Evolutionary conservation across 2,888 invertebrate genomes (phyloP).

Genomic region (Drosophila barbarae): DNA sequence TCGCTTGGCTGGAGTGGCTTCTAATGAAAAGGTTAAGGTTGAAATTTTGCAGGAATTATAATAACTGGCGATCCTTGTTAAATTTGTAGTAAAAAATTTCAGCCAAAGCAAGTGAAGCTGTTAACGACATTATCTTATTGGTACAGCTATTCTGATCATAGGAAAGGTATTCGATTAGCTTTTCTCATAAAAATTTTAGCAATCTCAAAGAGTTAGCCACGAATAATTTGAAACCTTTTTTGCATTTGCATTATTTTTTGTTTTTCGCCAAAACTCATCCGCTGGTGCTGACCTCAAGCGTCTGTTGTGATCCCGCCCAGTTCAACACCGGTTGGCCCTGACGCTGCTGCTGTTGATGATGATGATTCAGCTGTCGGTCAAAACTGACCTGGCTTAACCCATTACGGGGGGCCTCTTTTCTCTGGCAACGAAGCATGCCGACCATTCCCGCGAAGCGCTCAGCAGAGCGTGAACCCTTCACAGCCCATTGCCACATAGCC

Average conservation of each 20-base stretch:
- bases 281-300: not conserved
- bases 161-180: not conserved
- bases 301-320: conserved; percentile 3
- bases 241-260: not conserved
- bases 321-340: conserved; percentile 4
- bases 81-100: not conserved
- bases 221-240: not conserved
- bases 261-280: not conserved
- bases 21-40: conserved; percentile 32
- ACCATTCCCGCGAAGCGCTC: conserved; percentile 56
- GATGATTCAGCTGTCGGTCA: conserved; percentile 24
- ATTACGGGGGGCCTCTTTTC: conserved; percentile 13
- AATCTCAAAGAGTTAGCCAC: not conserved
- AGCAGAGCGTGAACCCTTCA: conserved; percentile 53
- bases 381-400: conserved; percentile 31
- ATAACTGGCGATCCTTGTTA: conserved; percentile 7
- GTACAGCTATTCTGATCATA: not conserved
- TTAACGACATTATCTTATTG: not conserved
- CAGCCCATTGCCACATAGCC: conserved; percentile 38
- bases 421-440: conserved; percentile 30
- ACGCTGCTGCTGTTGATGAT: not conserved
- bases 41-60: not conserved
- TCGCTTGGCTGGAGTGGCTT: conserved; percentile 2
- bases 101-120: no score
- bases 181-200: not conserved